Conservation (phyloP, 2,888 invertebrate genomes). For the Hyposoter didymator region DNA sequence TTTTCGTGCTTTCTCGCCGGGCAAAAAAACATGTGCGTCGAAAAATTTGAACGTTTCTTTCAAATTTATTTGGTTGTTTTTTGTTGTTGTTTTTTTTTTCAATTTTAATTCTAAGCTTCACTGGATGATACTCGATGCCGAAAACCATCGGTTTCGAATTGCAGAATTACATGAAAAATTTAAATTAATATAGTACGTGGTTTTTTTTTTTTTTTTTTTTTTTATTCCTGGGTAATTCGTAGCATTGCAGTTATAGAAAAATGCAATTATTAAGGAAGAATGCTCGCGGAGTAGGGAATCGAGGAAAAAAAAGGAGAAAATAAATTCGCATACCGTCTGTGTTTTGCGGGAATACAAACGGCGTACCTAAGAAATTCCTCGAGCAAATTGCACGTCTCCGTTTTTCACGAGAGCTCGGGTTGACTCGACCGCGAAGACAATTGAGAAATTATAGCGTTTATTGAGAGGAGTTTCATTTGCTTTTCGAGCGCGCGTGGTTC, state of each 20-base stretch:
- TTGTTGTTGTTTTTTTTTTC: no score
- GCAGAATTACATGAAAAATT: neutral
- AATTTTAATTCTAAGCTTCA: no score
- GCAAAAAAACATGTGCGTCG: neutral
- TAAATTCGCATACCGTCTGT: slow-evolving; percentile 1
- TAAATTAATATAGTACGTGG: neutral
- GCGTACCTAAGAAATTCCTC: neutral
- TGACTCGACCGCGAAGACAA: slow-evolving; percentile 53
- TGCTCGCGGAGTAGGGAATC: neutral
- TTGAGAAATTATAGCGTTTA: slow-evolving; percentile 64
- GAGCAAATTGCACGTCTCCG: slow-evolving; percentile 37
- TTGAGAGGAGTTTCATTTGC: slow-evolving; percentile 54
- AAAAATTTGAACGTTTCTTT: neutral
- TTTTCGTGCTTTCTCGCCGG: neutral
- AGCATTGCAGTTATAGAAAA: neutral
- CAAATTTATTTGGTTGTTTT: neutral
- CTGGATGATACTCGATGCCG: no score
- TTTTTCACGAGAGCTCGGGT: slow-evolving; percentile 23
- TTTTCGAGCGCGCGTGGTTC: slow-evolving; percentile 34
- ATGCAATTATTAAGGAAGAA: neutral
- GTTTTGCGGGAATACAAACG: slow-evolving; percentile 2
- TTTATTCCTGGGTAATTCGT: neutral
- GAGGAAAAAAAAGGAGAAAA: neutral
- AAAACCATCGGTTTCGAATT: no score
- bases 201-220: neutral